Evolutionary conservation across 2,888 invertebrate species (phyloP), one percentile per base, ranked within the genome.

Genomic region (Synergus laeviventris): DNA sequence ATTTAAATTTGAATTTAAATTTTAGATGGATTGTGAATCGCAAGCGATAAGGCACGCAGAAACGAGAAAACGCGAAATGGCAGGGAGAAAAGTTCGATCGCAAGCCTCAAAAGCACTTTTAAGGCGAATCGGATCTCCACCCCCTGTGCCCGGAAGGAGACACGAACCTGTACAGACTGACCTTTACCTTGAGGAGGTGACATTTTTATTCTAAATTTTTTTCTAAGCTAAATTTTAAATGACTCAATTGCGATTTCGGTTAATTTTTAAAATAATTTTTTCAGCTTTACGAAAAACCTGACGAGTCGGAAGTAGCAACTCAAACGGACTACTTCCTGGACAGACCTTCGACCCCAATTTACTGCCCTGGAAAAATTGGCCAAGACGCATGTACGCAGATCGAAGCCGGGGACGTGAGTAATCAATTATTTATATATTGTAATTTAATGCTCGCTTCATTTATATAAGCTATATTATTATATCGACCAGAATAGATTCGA

Each of bases 91-190:
- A 81, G 94, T 93, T 66, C 94, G 93, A 91, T 93, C 92, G 83
- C 94, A 92, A 87, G 92, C 90, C 86, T 92, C 92, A 11, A 90
- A 91, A 79, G 88, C 91, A 21, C 87, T 92, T 24, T 88, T 92
- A 77, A 88, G 93, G 49, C 91, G 94, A 42, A 92, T 94, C 75
- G 94, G 93, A 79, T 94, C 96, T 18, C 96, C 96, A 79, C 96
- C 96, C 59, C 95, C 96, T 16, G 95, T 97, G 56, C 94, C 94
- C 75, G 97, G 97, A 36, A 93, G 98, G 80, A 94, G 94, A 74
- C 97, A 97, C 92, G 96, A 96, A 86, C 95, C 95, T 80, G 94
- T 98, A 62, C 98, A 98, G 92, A 98, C 98, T 1, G 98, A 98
- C 82, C 92, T 94, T 86, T 97, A 96, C 89, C 93, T 98, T 76